phyloP scores from a whole-genome alignment of 2,113 vertebrate genomes.

The Prionailurus bengalensis region DNA sequence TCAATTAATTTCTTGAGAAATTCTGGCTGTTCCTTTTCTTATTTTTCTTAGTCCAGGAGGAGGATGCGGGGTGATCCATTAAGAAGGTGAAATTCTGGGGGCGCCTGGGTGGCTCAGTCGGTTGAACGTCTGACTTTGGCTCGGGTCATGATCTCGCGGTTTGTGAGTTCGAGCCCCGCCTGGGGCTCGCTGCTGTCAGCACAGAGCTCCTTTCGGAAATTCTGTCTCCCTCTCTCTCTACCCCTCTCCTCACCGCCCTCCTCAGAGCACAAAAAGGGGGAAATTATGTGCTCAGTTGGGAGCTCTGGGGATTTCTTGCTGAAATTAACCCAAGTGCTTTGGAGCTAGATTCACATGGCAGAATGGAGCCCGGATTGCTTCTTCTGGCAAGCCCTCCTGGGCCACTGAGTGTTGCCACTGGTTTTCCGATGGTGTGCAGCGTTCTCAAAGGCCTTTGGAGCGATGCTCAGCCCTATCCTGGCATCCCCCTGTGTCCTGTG shows the following conservation, averaged over 20 bases:
- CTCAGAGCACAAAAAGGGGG: background rate
- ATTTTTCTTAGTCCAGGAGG: slow-evolving; percentile 27
- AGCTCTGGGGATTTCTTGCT: slow-evolving; percentile 57
- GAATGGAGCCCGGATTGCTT: background rate
- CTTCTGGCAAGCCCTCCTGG: background rate
- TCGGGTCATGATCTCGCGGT: no score
- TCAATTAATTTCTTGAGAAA: slow-evolving; percentile 75
- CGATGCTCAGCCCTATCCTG: background rate
- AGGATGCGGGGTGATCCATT: background rate
- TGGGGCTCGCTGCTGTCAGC: no score
- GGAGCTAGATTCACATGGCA: background rate
- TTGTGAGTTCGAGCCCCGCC: no score
- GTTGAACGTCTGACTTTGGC: no score
- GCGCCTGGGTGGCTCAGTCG: no score
- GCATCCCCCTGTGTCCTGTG: background rate
- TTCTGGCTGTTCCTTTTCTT: slow-evolving; percentile 52
- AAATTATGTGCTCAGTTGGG: background rate
- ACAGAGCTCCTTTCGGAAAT: no score
- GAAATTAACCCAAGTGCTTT: slow-evolving; percentile 51
- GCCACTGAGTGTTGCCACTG: background rate
- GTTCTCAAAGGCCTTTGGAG: slow-evolving; percentile 46
- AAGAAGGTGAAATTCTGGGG: background rate
- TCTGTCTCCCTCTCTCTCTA: no score
- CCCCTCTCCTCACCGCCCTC: no score
- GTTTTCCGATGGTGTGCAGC: background rate